These are phyloP conservation scores for Pantherophis vulpinus DNA, from an alignment of 2,797 vertebrate genomes.

Conservation along the genomic window DNA sequence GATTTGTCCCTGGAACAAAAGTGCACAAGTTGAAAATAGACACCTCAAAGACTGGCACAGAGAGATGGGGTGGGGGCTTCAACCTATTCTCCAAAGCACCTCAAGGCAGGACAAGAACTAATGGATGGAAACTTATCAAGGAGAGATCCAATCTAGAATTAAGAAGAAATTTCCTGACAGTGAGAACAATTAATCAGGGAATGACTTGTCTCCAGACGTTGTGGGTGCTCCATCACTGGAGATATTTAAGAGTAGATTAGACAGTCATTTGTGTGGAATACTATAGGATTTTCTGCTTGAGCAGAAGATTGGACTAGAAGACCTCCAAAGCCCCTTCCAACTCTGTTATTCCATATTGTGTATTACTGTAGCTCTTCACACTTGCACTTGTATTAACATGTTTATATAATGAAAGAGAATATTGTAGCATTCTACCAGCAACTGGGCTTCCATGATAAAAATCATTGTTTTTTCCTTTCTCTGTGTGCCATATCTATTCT, in stretches of 20 bases:
- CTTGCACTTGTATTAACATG: background rate
- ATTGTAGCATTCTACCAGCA: background rate
- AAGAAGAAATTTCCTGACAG: background rate
- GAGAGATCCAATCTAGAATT: background rate
- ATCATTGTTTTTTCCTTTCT: background rate
- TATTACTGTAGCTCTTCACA: background rate
- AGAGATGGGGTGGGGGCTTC: background rate
- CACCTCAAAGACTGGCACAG: background rate
- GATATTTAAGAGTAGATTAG: background rate
- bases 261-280: background rate
- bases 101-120: background rate
- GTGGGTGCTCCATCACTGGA: background rate
- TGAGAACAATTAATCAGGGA: background rate
- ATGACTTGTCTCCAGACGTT: background rate
- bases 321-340: background rate
- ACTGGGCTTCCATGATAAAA: background rate
- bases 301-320: background rate
- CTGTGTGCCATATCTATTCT: background rate
- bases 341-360: background rate
- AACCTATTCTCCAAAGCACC: background rate
- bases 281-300: background rate
- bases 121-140: background rate
- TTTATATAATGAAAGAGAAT: background rate
- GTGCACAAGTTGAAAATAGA: background rate
- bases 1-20: constrained; percentile 79